Conservation (phyloP, 2,888 invertebrate species). For the Oxycera nigricornis region DNA sequence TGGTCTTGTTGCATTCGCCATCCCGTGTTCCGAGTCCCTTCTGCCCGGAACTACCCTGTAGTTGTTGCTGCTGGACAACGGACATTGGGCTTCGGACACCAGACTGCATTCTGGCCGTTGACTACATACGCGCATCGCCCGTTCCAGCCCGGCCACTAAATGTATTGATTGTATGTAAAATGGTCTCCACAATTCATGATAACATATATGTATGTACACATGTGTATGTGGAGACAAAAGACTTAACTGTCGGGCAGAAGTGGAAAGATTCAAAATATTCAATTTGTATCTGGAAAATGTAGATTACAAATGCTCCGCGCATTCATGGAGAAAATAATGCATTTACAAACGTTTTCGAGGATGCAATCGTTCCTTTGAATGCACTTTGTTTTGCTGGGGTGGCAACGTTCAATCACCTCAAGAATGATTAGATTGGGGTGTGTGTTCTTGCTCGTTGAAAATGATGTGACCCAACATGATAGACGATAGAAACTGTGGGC, state of each 20-base stretch:
- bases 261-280: not conserved
- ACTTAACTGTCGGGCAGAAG: not conserved
- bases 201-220: too few species aligned
- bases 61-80: constrained; percentile 3
- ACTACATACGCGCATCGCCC: constrained; percentile 19
- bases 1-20: constrained; percentile 25
- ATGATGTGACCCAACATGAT: too few species aligned
- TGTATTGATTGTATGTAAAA: constrained; percentile 28
- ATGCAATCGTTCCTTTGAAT: not conserved
- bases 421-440: too few species aligned
- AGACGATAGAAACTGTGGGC: too few species aligned
- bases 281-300: constrained; percentile 19
- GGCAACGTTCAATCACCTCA: not conserved
- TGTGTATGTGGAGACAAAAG: constrained; percentile 13
- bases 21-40: constrained; percentile 19
- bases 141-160: not conserved
- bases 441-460: too few species aligned
- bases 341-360: not conserved
- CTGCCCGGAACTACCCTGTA: not conserved
- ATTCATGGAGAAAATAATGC: not conserved
- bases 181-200: too few species aligned
- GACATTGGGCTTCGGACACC: not conserved
- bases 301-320: constrained; percentile 5
- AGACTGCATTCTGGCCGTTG: constrained; percentile 23
- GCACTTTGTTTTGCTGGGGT: not conserved